These are phyloP conservation scores for Altica lythri DNA, from an alignment of 2,888 invertebrate species.

Conservation along the genomic window DNA sequence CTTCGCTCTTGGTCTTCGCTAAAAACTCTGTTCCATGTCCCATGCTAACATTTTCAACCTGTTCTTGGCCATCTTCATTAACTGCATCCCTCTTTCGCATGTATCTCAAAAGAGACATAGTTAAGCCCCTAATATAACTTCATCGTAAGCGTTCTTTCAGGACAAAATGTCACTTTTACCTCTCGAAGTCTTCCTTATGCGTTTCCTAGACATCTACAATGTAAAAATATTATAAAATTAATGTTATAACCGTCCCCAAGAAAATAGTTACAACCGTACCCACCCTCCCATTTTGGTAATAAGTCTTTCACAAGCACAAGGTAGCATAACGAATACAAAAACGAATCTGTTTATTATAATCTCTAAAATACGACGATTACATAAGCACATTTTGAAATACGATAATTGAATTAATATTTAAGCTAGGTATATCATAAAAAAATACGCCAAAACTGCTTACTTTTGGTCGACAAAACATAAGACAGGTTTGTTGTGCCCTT, in stretches of 20 bases:
- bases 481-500: no score
- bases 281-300: no score
- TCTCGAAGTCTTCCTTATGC: constrained; percentile 3
- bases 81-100: constrained; percentile 1
- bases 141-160: background rate
- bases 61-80: background rate
- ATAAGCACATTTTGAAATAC: no score
- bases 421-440: background rate
- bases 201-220: constrained; percentile 6
- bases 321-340: background rate
- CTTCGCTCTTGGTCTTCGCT: constrained; percentile 9
- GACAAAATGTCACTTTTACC: constrained; percentile 1
- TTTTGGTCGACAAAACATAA: constrained; percentile 12
- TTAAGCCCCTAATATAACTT: constrained; percentile 3
- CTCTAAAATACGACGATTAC: no score
- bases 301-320: no score
- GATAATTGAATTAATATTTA: no score
- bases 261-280: no score
- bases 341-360: no score
- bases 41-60: constrained; percentile 7
- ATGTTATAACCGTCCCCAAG: background rate
- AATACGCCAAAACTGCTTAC: constrained; percentile 8
- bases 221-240: constrained; percentile 6
- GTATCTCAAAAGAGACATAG: constrained; percentile 4
- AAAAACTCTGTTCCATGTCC: constrained; percentile 6